phyloP scores from a whole-genome alignment of 2,888 invertebrate genomes.

The Junonia oenone region DNA sequence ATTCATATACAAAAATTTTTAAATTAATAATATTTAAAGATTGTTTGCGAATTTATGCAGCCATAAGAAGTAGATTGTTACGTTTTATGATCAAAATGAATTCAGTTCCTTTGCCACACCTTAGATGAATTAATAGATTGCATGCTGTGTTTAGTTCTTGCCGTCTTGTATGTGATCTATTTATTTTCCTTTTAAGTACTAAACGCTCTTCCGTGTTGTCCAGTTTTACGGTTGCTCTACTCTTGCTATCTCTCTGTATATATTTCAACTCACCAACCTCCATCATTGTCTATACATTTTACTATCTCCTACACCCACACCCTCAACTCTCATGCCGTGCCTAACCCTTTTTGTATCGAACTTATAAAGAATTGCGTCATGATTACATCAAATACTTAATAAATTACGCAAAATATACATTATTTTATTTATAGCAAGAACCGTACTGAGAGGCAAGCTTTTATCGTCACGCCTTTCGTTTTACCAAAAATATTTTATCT shows the following conservation, averaged over 20 bases:
- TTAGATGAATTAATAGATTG: constrained; percentile 72
- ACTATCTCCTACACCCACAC: constrained; percentile 54
- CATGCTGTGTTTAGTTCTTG: constrained; percentile 60
- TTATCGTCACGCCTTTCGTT: constrained; percentile 30
- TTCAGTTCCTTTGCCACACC: constrained; percentile 79
- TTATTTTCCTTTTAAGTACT: constrained; percentile 38
- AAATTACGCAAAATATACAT: constrained; percentile 12
- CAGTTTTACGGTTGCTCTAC: constrained; percentile 43
- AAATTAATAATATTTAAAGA: constrained; percentile 54
- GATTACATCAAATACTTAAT: constrained; percentile 14
- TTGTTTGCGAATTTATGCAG: constrained; percentile 45
- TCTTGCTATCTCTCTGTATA: constrained; percentile 42
- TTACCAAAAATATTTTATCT: constrained; percentile 19
- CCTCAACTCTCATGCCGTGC: constrained; percentile 45
- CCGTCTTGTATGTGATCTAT: constrained; percentile 46
- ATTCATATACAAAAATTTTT: constrained; percentile 58
- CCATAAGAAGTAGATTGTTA: constrained; percentile 61
- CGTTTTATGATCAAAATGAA: constrained; percentile 61
- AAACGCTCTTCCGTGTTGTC: constrained; percentile 49
- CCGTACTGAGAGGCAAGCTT: constrained; percentile 62
- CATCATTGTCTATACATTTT: constrained; percentile 59
- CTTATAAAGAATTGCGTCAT: constrained; percentile 46
- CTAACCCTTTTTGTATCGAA: constrained; percentile 49
- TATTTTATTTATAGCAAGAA: constrained; percentile 27
- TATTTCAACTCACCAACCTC: constrained; percentile 55